Evolutionary conservation across 2,113 vertebrate species (phyloP), one percentile per base, ranked within the genome.

Genomic region (Chloropsis hardwickii): DNA sequence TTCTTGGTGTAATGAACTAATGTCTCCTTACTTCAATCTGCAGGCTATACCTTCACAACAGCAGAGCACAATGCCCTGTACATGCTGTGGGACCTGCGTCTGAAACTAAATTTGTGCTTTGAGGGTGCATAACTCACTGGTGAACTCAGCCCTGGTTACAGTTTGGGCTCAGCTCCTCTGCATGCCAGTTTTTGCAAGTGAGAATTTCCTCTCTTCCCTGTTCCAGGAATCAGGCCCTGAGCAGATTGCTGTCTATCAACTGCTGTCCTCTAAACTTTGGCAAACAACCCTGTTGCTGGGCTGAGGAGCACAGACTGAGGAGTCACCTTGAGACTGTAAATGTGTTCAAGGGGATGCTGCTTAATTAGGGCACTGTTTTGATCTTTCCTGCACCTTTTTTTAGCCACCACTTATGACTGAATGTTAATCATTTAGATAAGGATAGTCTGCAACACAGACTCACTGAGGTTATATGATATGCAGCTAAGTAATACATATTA

Each of bases 381-480:
- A 81, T 93, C 71, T 94, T 92, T 70, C 58, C 51, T 83, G 35
- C 21, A 56, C 53, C 66, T 83, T 86, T 93, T 88, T 93, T 92
- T 92, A 93, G 92, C 82, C 79, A 45, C 85, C 57, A 40, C 39
- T 86, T 69, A 54, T 50, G 39, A 86, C 65, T 58, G 18, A 81
- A 83, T 62, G 31, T 71, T 93, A 90, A 78, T 92, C 76, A 78
- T 83, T 93, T 87, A 77, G 76, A 83, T 86, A 91, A 92, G 67
- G 86, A 35, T 54, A 78, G 51, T 83, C 66, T 86, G 58, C 65
- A 67, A 81, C 58, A 77, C 62, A 83, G 27, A 62, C 47, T 81
- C 80, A 22, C 33, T 11, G 76, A 88, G 47, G 64, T 73, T 83
- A 88, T 94, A 60, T 25, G 86, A 93, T 90, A 94, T 9, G 47